Evolutionary conservation across 2,797 vertebrate genomes (phyloP).

Genomic region (Takifugu rubripes): DNA sequence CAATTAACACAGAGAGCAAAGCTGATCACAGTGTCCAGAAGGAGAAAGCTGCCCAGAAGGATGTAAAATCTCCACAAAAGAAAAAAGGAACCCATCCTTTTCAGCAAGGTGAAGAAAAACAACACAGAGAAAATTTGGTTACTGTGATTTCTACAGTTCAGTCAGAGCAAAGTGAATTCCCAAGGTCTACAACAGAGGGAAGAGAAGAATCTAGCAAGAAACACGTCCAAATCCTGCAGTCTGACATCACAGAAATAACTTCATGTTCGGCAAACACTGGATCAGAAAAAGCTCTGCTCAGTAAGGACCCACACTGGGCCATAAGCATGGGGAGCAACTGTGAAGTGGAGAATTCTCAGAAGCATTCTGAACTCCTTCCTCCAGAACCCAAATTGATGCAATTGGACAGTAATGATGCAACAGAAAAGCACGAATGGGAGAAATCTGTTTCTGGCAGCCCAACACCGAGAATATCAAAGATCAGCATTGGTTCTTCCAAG

Average conservation of each 20-base stretch:
- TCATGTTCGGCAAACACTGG: constrained; percentile 62
- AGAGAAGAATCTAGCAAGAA: constrained; percentile 71
- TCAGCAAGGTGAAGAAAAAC: constrained; percentile 58
- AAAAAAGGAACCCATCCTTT: constrained; percentile 55
- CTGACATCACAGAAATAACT: constrained; percentile 76
- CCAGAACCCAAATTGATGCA: constrained; percentile 65
- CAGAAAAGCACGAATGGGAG: constrained; percentile 73
- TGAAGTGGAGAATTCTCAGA: constrained; percentile 61
- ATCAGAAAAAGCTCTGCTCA: constrained; percentile 74
- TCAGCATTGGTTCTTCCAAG: constrained; percentile 72
- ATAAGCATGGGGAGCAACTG: constrained; percentile 70
- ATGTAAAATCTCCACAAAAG: constrained; percentile 56
- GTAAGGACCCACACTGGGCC: constrained; percentile 74
- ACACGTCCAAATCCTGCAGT: constrained; percentile 76
- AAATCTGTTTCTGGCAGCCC: constrained; percentile 42
- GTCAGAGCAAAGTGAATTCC: constrained; percentile 61
- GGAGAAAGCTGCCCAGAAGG: constrained; percentile 61
- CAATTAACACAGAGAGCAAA: constrained; percentile 53
- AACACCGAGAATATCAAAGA: constrained; percentile 69
- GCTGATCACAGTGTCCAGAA: constrained; percentile 52
- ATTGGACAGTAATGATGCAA: constrained; percentile 62
- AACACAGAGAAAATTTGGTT: constrained; percentile 45
- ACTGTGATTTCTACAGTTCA: constrained; percentile 63
- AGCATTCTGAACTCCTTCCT: constrained; percentile 69
- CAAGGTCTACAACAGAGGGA: constrained; percentile 60